These are phyloP conservation scores for Drosophila repleta DNA, from an alignment of 1,140 invertebrate genomes.

Conservation along the genomic window DNA sequence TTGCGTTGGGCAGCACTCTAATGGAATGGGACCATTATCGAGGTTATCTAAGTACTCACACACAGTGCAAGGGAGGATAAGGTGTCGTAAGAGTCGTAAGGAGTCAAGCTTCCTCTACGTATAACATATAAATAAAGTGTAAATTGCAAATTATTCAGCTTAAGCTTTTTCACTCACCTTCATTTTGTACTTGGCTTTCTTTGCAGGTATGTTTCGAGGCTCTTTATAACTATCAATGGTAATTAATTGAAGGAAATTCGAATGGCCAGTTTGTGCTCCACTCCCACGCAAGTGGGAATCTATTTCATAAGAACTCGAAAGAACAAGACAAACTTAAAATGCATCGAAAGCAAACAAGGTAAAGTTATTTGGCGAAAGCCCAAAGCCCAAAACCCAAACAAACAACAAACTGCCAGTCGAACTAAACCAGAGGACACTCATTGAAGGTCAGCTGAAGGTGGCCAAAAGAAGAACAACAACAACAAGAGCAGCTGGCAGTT, in stretches of 20 bases:
- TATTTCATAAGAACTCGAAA: conserved; percentile 6
- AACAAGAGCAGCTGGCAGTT: conserved; percentile 1
- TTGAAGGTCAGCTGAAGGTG: conserved; percentile 72
- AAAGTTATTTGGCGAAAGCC: conserved; percentile 24
- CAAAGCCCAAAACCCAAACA: conserved; percentile 40
- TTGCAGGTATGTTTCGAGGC: conserved; percentile 54
- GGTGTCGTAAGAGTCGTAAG: background rate
- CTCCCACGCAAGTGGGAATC: background rate
- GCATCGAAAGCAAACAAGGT: conserved; percentile 61
- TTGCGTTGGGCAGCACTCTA: conserved; percentile 11
- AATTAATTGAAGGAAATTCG: conserved; percentile 9
- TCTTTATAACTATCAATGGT: background rate
- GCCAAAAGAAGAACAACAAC: conserved; percentile 20
- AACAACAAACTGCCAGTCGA: conserved; percentile 15
- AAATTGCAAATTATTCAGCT: background rate
- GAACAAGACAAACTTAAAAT: conserved; percentile 61
- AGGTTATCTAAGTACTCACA: background rate
- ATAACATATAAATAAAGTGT: conserved; percentile 1
- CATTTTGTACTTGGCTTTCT: conserved; percentile 14
- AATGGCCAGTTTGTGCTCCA: background rate
- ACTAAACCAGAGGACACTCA: conserved; percentile 31
- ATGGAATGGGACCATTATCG: conserved; percentile 10
- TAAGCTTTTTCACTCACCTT: background rate
- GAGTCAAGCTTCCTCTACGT: background rate
- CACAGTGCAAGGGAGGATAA: background rate